phyloP scores from a whole-genome alignment of 2,888 invertebrate genomes.

The Lasioglossum zephyrum region DNA sequence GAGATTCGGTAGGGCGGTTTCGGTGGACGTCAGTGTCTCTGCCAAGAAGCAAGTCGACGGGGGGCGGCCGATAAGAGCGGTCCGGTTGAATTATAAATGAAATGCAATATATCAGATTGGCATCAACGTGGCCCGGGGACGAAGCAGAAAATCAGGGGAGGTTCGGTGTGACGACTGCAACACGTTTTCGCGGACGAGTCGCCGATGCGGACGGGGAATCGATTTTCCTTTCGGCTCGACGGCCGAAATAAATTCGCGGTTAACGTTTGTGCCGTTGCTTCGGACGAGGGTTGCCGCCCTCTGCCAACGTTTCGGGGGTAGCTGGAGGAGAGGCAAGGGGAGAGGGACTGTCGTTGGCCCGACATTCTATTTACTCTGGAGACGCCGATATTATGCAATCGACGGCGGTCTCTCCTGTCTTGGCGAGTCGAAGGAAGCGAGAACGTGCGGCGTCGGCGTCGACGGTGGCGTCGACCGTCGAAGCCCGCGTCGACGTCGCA shows the following conservation, averaged over 20 bases:
- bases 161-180: background rate
- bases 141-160: constrained; percentile 4
- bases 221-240: constrained; percentile 58
- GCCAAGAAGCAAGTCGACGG: background rate
- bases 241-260: constrained; percentile 76
- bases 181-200: constrained; percentile 17
- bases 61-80: background rate
- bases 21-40: background rate
- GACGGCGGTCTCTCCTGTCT: constrained; percentile 61
- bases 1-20: background rate
- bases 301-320: constrained; percentile 30
- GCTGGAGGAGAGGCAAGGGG: background rate
- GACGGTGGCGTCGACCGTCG: background rate
- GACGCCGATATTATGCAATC: constrained; percentile 80
- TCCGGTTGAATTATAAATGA: constrained; percentile 19
- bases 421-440: constrained; percentile 25
- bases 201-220: constrained; percentile 56
- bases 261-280: constrained; percentile 64
- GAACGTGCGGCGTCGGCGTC: background rate
- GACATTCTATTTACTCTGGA: constrained; percentile 79
- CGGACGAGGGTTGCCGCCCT: constrained; percentile 46
- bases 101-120: constrained; percentile 1
- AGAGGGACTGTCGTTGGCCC: constrained; percentile 53
- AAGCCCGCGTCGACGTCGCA: background rate
- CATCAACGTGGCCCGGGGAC: background rate